Percentiles rank a stretch among this genome's conserved stretches.
Conservation (phyloP, 1,140 invertebrate genomes). For the Drosophila ercepeae region DNA sequence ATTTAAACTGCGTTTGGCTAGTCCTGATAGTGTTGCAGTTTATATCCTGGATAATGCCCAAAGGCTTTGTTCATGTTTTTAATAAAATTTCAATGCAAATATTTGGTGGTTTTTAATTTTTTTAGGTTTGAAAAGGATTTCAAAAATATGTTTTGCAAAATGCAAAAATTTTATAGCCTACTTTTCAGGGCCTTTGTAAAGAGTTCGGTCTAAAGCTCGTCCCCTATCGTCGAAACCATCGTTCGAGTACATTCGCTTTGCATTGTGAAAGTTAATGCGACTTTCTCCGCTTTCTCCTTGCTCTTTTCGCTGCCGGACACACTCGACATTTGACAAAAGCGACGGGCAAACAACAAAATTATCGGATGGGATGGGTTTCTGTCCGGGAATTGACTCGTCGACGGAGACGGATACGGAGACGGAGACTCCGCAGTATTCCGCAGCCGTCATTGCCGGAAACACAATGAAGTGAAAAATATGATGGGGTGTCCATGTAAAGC, state of each 20-base stretch:
- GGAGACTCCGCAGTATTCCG: background rate
- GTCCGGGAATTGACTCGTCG: conserved; percentile 11
- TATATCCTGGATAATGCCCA: too few relatives aligned
- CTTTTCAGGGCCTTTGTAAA: too few relatives aligned
- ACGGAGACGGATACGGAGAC: conserved; percentile 1
- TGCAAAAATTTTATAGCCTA: too few relatives aligned
- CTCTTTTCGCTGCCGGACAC: conserved; percentile 48
- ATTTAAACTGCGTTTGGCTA: too few relatives aligned
- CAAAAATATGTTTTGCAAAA: too few relatives aligned
- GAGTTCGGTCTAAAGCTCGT: too few relatives aligned
- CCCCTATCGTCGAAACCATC: too few relatives aligned
- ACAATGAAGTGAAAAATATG: conserved; percentile 83
- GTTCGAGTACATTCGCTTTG: conserved; percentile 29
- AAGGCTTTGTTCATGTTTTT: too few relatives aligned
- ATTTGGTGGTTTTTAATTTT: too few relatives aligned
- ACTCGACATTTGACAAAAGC: conserved; percentile 72
- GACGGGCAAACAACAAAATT: conserved; percentile 51
- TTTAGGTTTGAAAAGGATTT: too few relatives aligned
- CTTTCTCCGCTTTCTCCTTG: conserved; percentile 5
- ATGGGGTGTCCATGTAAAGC: conserved; percentile 53
- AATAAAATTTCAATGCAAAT: too few relatives aligned
- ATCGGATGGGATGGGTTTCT: conserved; percentile 5
- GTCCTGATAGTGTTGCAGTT: too few relatives aligned
- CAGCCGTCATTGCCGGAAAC: conserved; percentile 44
- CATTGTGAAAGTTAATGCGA: conserved; percentile 12